Percentiles rank a stretch among this genome's conserved stretches.
phyloP scores from a whole-genome alignment of 2,113 vertebrate genomes.

The Turnix velox region DNA sequence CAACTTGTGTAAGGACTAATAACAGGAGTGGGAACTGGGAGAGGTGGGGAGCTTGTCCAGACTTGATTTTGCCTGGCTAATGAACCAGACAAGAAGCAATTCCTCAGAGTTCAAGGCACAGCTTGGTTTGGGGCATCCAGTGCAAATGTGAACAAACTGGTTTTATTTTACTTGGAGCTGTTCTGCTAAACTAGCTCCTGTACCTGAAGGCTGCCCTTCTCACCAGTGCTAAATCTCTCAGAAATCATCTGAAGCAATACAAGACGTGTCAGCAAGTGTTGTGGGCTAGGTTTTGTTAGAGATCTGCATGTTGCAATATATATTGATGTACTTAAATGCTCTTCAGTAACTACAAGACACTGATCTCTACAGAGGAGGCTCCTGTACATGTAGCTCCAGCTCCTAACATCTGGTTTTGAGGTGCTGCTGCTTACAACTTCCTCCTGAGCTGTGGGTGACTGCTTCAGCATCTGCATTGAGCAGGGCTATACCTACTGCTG shows the following conservation, averaged over 20 bases:
- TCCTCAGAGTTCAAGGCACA: neutral
- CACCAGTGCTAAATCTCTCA: neutral
- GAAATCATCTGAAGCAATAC: neutral
- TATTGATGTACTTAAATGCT: neutral
- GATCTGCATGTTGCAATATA: neutral
- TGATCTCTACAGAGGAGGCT: neutral
- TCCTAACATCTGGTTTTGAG: neutral
- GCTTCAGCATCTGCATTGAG: rapidly evolving
- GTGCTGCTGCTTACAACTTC: neutral
- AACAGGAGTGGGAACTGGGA: rapidly evolving
- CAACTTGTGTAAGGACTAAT: neutral
- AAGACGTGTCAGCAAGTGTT: neutral
- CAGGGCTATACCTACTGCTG: rapidly evolving
- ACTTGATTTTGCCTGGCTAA: neutral
- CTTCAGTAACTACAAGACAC: neutral
- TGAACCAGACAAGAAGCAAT: neutral
- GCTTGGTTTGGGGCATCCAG: neutral
- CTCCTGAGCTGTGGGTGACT: neutral
- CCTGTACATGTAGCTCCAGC: neutral
- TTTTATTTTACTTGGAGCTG: neutral
- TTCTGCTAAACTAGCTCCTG: neutral
- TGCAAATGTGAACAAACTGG: neutral
- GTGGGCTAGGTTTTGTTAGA: neutral
- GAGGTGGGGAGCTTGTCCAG: neutral
- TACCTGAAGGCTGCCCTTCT: neutral